phyloP scores from a whole-genome alignment of 1,140 invertebrate species.

The Kradibia gibbosae region DNA sequence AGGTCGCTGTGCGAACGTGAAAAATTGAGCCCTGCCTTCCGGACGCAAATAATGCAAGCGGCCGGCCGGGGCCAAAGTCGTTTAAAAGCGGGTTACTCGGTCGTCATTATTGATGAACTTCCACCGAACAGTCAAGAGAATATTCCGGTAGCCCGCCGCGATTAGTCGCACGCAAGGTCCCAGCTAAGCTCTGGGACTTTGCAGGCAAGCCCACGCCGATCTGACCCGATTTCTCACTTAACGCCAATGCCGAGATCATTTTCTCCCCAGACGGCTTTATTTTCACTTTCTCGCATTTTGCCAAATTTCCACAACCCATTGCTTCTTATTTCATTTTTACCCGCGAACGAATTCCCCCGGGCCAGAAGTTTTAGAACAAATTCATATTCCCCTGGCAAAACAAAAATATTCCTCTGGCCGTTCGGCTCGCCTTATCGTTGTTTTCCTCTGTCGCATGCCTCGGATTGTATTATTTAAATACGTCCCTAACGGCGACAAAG shows the following conservation, averaged over 20 bases:
- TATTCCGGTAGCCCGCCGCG: conserved; percentile 56
- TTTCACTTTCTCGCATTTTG: conserved; percentile 1
- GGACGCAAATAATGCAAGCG: conserved; percentile 51
- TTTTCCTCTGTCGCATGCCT: no score
- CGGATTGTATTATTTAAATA: no score
- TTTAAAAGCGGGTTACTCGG: conserved; percentile 62
- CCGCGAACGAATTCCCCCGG: no score
- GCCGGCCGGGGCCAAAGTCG: conserved; percentile 42
- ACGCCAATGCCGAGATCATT: neutral
- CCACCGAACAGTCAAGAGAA: neutral
- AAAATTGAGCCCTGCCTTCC: conserved; percentile 44
- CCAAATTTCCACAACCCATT: neutral
- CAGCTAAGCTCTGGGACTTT: neutral
- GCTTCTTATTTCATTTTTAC: neutral
- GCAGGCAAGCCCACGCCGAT: no score
- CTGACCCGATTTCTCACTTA: neutral
- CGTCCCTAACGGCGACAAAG: no score
- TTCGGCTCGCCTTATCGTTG: no score
- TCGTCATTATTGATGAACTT: conserved; percentile 53
- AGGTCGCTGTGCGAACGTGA: conserved; percentile 48
- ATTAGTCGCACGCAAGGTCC: conserved; percentile 57
- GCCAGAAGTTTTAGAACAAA: no score
- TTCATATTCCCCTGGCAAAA: no score
- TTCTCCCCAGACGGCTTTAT: neutral
- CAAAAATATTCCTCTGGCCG: no score